A percentile compares a stretch with the other conserved stretches of the same genome.
These are phyloP conservation scores for Chromis chromis DNA, from an alignment of 2,797 vertebrate genomes.

Conservation along the genomic window DNA sequence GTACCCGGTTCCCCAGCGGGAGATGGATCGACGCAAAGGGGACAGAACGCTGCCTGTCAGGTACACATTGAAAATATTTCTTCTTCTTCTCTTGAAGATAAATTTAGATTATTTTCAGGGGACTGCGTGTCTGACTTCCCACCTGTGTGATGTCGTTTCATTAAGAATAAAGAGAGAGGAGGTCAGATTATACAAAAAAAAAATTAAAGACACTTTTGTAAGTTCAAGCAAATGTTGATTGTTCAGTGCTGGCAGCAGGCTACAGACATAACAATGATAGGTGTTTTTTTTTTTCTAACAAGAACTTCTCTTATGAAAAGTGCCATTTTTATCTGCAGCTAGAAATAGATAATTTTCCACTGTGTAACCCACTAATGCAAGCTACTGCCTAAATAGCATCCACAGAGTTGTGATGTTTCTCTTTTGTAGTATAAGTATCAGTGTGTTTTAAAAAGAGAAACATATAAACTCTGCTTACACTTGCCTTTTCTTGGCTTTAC, in stretches of 20 bases:
- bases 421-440: slow-evolving; percentile 23
- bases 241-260: slow-evolving; percentile 12
- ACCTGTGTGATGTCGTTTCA: slow-evolving; percentile 14
- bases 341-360: slow-evolving; percentile 56
- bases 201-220: not conserved
- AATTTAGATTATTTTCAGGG: not conserved
- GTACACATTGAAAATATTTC: slow-evolving; percentile 46
- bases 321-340: slow-evolving; percentile 54
- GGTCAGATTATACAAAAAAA: slow-evolving; percentile 5
- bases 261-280: slow-evolving; percentile 15
- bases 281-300: slow-evolving; percentile 15
- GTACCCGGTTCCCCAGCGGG: slow-evolving; percentile 98
- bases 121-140: not conserved
- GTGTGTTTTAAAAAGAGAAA: slow-evolving; percentile 31
- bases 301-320: slow-evolving; percentile 21
- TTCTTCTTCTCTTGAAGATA: not conserved
- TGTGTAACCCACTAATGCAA: slow-evolving; percentile 34
- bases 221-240: slow-evolving; percentile 22
- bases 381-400: slow-evolving; percentile 29
- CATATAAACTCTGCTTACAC: slow-evolving; percentile 34
- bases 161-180: slow-evolving; percentile 13
- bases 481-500: slow-evolving; percentile 30
- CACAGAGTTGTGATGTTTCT: slow-evolving; percentile 16
- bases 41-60: slow-evolving; percentile 96
- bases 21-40: slow-evolving; percentile 98